Percentiles rank a stretch among this genome's conserved stretches.
These are phyloP conservation scores for Oedothorax gibbosus DNA, from an alignment of 1,140 invertebrate species.

Conservation along the genomic window DNA sequence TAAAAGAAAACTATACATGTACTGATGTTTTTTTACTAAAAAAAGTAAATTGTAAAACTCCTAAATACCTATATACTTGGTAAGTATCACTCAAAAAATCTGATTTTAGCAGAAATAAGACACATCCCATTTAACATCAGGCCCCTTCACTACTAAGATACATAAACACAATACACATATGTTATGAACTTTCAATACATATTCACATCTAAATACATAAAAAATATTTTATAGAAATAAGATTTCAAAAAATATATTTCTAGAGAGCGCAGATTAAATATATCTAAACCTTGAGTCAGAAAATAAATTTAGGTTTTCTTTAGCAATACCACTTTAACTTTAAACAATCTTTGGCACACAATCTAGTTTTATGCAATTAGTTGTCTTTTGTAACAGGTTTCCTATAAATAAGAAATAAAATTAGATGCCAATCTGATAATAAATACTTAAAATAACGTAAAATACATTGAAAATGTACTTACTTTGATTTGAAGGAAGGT, in stretches of 20 bases:
- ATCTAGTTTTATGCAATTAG: background rate
- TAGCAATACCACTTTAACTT: background rate
- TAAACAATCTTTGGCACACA: conserved; percentile 12
- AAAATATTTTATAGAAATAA: too few relatives aligned
- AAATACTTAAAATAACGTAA: background rate
- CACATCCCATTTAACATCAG: too few relatives aligned
- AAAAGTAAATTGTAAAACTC: too few relatives aligned
- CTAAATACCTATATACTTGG: too few relatives aligned
- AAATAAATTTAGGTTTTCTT: background rate
- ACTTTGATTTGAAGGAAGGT: conserved; percentile 28
- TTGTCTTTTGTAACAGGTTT: conserved; percentile 14
- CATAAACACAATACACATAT: too few relatives aligned
- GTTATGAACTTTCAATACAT: too few relatives aligned
- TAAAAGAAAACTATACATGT: too few relatives aligned
- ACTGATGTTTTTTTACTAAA: too few relatives aligned
- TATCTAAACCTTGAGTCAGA: background rate
- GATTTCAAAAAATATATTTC: background rate
- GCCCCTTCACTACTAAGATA: too few relatives aligned
- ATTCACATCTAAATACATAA: too few relatives aligned
- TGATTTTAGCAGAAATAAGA: too few relatives aligned
- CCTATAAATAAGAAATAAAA: background rate
- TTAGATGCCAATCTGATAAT: background rate
- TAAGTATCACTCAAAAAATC: too few relatives aligned
- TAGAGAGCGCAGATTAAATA: background rate
- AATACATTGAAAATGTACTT: background rate